These are phyloP conservation scores for Streptopelia turtur DNA, from an alignment of 2,797 vertebrate genomes.

Conservation along the genomic window DNA sequence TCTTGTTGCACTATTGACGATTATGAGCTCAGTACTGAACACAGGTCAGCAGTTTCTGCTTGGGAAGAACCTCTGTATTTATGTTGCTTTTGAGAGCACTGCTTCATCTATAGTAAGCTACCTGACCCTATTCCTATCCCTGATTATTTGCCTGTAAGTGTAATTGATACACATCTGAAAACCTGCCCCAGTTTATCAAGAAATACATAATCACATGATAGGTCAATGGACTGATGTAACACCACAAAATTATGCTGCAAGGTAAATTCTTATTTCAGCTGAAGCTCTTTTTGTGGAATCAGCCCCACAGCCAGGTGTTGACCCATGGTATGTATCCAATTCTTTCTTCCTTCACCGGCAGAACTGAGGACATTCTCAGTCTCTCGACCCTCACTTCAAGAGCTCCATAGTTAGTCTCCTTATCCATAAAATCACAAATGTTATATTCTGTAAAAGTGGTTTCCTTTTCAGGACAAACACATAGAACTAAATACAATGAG, in stretches of 20 bases:
- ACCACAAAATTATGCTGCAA: neutral
- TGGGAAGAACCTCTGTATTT: neutral
- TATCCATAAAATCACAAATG: neutral
- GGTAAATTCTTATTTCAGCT: neutral
- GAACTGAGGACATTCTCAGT: neutral
- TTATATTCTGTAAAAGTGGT: neutral
- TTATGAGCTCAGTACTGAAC: neutral
- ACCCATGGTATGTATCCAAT: neutral
- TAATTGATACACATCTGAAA: neutral
- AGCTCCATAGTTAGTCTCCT: neutral
- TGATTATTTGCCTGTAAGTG: neutral
- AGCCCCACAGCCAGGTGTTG: neutral
- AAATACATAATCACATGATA: neutral
- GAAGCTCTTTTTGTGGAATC: neutral
- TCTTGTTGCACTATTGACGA: neutral
- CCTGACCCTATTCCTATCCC: neutral
- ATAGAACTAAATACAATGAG: neutral
- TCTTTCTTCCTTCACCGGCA: neutral
- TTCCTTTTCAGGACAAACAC: neutral
- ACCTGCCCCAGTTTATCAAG: rapidly evolving
- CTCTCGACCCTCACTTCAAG: neutral
- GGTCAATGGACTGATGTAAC: neutral
- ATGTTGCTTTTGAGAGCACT: neutral
- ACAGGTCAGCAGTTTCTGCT: neutral
- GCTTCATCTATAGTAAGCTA: neutral